These are phyloP conservation scores for Toxotes lorentzi DNA, from an alignment of 2,797 vertebrate species.

Conservation along the genomic window DNA sequence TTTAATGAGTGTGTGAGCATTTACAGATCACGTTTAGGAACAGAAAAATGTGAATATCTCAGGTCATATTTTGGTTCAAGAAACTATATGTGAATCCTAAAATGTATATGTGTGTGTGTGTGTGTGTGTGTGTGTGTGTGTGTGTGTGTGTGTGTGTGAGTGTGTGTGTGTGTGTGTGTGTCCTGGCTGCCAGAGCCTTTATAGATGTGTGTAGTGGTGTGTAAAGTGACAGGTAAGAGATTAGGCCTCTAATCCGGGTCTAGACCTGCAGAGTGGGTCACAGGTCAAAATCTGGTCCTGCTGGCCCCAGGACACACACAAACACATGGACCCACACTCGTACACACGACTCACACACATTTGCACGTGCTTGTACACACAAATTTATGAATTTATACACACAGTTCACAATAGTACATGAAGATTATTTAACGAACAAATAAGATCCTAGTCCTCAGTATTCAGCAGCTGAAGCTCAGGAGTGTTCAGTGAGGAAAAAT, in stretches of 20 bases:
- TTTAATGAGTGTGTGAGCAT: not conserved
- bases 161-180: constrained; percentile 32
- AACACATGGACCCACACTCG: constrained; percentile 30
- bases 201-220: constrained; percentile 82
- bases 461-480: not conserved
- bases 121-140: constrained; percentile 19
- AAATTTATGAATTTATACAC: not conserved
- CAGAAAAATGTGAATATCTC: not conserved
- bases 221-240: constrained; percentile 89
- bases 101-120: too few relatives aligned
- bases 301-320: constrained; percentile 76
- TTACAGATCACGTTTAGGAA: not conserved
- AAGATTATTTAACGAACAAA: not conserved
- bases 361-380: not conserved
- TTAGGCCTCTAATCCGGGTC: constrained; percentile 87
- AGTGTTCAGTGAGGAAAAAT: not conserved
- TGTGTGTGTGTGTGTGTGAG: constrained; percentile 16
- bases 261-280: constrained; percentile 85
- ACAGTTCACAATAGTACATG: constrained; percentile 2
- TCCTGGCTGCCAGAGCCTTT: constrained; percentile 72
- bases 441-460: not conserved
- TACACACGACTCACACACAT: not conserved
- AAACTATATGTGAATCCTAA: constrained; percentile 6
- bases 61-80: not conserved
- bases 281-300: constrained; percentile 88